These are phyloP conservation scores for Phylloscopus collybita DNA, from an alignment of 2,797 vertebrate genomes.

Conservation along the genomic window DNA sequence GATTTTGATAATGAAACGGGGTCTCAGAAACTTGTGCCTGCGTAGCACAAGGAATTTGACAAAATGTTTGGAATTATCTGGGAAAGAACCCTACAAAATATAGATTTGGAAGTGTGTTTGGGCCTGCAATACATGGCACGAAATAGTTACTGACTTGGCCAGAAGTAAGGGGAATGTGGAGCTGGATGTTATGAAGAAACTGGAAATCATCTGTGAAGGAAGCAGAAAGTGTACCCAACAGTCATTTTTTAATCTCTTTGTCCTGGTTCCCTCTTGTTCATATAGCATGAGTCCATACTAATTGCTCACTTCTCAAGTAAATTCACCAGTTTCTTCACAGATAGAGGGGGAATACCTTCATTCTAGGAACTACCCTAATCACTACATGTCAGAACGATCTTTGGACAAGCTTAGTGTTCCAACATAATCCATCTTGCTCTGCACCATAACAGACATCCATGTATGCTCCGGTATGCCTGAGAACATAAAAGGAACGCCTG, in stretches of 20 bases:
- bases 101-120: not conserved
- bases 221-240: not conserved
- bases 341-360: not conserved
- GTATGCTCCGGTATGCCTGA: not conserved
- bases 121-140: not conserved
- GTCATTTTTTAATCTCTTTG: not conserved
- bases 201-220: not conserved
- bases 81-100: not conserved
- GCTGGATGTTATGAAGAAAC: not conserved
- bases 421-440: not conserved
- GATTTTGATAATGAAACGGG: not conserved
- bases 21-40: not conserved
- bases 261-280: not conserved
- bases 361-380: not conserved
- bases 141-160: not conserved
- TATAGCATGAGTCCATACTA: not conserved
- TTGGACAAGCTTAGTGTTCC: not conserved
- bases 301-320: not conserved
- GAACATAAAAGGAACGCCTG: not conserved
- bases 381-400: not conserved
- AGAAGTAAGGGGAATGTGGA: not conserved
- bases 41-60: not conserved
- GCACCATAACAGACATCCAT: not conserved
- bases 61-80: not conserved
- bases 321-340: not conserved